Base-by-base conservation (phyloP, 1,140 invertebrate species). In the Ladona fulva region DNA sequence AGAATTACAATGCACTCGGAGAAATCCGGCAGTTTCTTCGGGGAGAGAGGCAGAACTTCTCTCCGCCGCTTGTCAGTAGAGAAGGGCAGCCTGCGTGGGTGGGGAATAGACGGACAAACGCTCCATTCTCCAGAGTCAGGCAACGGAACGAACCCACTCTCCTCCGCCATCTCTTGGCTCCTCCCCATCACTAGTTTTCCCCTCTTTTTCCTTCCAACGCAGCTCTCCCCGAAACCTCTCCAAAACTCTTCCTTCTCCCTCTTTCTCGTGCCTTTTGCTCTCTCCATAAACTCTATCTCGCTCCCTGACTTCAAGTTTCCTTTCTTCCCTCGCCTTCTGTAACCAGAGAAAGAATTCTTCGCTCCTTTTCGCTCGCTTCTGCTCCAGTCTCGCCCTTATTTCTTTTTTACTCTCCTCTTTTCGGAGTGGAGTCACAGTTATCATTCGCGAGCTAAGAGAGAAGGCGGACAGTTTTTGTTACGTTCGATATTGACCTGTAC, bases 41-140 rank as follows among this genome's bases (percentile, higher is more conserved):
- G 29, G 29, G 29, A 37, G 29, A 1, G 29, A n/a, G n/a, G n/a
- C n/a, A n/a, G n/a, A n/a, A n/a, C n/a, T n/a, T n/a, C n/a, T n/a
- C n/a, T n/a, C n/a, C n/a, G n/a, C n/a, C n/a, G n/a, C n/a, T 76
- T 76, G 42, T 14, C 14, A 24, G 42, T 37, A 42, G 76, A 7
- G 42, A 8, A 8, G 42, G 25, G 42, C 19, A 76, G 42, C 19
- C 25, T 37, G 76, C 11, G 73, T 77, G 59, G 59, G 59, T 77
- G 37, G 25, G 25, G 75, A 79, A 52, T 52, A 52, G 44, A 52
- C 44, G 44, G 44, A 52, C 44, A 52, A 52, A 52, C 44, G 44
- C 44, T 75, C 78, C 29, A 78, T 78, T 78, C 78, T 76, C 42
- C 59, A 59, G 37, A 77, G 66, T 78, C 78, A 78, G 74, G 52